These are phyloP conservation scores for Plutomurus gul DNA, from an alignment of 1,140 invertebrate species.

Conservation along the genomic window DNA sequence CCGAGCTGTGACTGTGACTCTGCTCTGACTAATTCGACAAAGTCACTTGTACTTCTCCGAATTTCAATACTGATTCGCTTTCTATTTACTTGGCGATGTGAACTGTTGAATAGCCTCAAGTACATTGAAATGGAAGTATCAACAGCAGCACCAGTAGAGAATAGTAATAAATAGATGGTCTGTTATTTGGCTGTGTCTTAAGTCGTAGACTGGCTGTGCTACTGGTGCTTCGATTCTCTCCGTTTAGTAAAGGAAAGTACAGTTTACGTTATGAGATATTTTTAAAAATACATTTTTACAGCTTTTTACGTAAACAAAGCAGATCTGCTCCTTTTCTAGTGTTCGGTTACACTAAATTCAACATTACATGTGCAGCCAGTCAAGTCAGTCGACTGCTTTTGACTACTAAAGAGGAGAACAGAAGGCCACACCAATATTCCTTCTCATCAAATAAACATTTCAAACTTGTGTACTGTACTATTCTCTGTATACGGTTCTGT, in stretches of 20 bases:
- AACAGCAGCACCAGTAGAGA: too few species aligned
- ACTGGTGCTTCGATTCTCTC: too few species aligned
- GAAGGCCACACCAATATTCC: constrained; percentile 5
- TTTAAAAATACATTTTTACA: constrained; percentile 29
- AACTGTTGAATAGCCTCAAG: neutral
- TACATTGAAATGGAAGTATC: too few species aligned
- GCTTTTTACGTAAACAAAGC: constrained; percentile 29
- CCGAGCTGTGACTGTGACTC: too few species aligned
- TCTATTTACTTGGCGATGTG: neutral
- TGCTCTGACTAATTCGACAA: too few species aligned
- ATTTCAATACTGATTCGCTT: neutral
- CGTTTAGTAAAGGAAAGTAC: neutral
- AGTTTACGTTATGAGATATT: constrained; percentile 18
- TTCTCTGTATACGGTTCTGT: too few species aligned
- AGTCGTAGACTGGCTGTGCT: neutral
- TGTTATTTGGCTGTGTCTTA: neutral
- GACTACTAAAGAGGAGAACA: neutral
- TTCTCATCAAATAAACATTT: constrained; percentile 28
- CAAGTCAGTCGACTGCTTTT: too few species aligned
- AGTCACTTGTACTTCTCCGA: too few species aligned
- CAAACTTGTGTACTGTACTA: neutral
- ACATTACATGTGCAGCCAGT: neutral
- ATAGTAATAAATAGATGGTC: constrained; percentile 13
- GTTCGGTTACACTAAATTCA: neutral
- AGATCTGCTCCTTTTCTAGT: constrained; percentile 13